These are phyloP conservation scores for Elachura formosa DNA, from an alignment of 2,113 vertebrate genomes.

Conservation along the genomic window DNA sequence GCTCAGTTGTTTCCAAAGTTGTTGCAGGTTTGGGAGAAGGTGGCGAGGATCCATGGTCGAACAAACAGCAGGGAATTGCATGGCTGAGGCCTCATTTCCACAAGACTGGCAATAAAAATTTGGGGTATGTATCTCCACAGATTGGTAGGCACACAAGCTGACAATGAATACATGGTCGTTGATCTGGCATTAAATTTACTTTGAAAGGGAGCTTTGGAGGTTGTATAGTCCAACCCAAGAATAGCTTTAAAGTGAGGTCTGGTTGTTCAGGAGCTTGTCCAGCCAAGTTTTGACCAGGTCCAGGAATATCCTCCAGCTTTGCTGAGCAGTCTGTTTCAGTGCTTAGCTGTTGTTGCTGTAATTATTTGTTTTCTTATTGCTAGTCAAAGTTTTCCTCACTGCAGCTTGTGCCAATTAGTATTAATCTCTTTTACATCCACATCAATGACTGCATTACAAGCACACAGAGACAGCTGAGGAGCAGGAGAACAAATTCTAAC, in stretches of 20 bases:
- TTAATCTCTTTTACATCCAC: background rate
- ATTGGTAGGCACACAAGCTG: background rate
- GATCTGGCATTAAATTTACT: background rate
- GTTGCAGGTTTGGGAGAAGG: background rate
- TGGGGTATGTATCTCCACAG: background rate
- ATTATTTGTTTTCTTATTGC: background rate
- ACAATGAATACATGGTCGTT: background rate
- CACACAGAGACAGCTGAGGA: background rate
- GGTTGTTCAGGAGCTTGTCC: background rate
- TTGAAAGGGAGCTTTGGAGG: background rate
- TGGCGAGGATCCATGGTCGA: background rate
- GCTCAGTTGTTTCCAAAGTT: background rate
- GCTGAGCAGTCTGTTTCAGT: background rate
- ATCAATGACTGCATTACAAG: background rate
- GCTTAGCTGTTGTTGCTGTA: background rate
- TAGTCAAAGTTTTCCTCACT: background rate
- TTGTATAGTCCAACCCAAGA: background rate
- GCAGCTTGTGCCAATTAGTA: background rate
- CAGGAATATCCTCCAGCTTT: background rate
- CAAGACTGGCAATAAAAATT: background rate
- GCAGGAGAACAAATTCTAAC: background rate
- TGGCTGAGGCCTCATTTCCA: background rate
- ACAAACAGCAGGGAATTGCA: background rate
- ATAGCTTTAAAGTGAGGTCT: background rate
- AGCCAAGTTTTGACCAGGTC: background rate